These are phyloP conservation scores for Helogale parvula DNA, from an alignment of 2,113 vertebrate species.

Conservation along the genomic window DNA sequence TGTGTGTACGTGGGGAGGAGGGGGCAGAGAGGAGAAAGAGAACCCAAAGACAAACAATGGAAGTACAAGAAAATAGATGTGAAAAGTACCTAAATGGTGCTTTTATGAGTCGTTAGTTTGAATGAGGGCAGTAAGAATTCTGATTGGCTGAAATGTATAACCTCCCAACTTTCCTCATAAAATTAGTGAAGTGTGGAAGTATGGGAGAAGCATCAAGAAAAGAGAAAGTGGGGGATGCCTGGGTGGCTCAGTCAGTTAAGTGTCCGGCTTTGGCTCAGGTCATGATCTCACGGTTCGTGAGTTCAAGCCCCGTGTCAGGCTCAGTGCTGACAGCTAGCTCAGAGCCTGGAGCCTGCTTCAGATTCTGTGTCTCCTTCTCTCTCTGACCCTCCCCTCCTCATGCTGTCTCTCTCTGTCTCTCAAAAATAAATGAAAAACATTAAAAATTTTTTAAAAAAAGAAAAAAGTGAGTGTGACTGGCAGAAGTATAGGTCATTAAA, in stretches of 20 bases:
- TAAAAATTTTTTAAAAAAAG: too few species aligned
- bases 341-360: too few species aligned
- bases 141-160: neutral
- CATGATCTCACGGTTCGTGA: too few species aligned
- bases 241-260: too few species aligned
- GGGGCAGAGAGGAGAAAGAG: too few species aligned
- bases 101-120: neutral
- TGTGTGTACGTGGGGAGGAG: neutral
- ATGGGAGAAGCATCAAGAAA: neutral
- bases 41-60: neutral
- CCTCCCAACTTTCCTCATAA: neutral
- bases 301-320: too few species aligned
- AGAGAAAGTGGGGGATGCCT: neutral
- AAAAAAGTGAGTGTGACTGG: neutral
- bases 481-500: neutral
- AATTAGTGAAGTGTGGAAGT: neutral
- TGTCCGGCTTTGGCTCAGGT: too few species aligned
- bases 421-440: too few species aligned
- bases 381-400: too few species aligned
- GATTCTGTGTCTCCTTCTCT: too few species aligned
- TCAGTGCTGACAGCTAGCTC: too few species aligned
- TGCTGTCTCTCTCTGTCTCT: too few species aligned
- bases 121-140: neutral
- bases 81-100: neutral
- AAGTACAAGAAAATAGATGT: neutral